Conservation (phyloP, 1,140 invertebrate species). For the Geopemphigus sp. region DNA sequence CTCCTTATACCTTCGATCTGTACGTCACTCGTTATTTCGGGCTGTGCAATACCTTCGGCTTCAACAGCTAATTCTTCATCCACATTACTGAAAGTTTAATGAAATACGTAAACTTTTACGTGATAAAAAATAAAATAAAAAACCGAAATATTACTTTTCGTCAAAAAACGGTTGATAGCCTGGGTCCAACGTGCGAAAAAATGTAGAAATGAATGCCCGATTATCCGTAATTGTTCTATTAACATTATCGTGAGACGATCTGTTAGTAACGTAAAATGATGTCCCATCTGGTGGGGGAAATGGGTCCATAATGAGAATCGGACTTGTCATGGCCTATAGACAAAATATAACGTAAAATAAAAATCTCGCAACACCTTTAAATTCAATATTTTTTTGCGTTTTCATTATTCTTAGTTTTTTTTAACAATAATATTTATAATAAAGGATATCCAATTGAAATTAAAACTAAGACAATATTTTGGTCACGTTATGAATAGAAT, state of each 20-base stretch:
- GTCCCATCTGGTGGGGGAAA: slow-evolving; percentile 68
- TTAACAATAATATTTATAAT: not conserved
- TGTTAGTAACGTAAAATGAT: slow-evolving; percentile 10
- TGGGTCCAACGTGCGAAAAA: slow-evolving; percentile 29
- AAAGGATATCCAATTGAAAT: too few species aligned
- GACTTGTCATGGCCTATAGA: slow-evolving; percentile 60
- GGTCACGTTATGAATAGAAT: too few species aligned
- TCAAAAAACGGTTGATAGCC: slow-evolving; percentile 32
- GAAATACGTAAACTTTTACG: not conserved
- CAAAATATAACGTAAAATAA: slow-evolving; percentile 33
- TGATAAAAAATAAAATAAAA: not conserved
- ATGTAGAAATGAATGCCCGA: slow-evolving; percentile 28
- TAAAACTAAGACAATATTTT: too few species aligned
- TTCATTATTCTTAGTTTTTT: not conserved
- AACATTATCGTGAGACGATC: not conserved
- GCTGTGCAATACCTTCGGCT: slow-evolving; percentile 41
- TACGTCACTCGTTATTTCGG: slow-evolving; percentile 25
- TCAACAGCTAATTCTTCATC: slow-evolving; percentile 53
- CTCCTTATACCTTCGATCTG: slow-evolving; percentile 49
- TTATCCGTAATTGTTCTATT: slow-evolving; percentile 8
- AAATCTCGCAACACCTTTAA: not conserved
- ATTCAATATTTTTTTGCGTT: not conserved
- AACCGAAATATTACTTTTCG: slow-evolving; percentile 17
- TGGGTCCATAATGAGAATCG: slow-evolving; percentile 78
- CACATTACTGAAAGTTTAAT: slow-evolving; percentile 39